A percentile compares a stretch with the other conserved stretches of the same genome.
Evolutionary conservation across 2,888 invertebrate genomes (phyloP).

Genomic region (Acanthosepion pharaonis): DNA sequence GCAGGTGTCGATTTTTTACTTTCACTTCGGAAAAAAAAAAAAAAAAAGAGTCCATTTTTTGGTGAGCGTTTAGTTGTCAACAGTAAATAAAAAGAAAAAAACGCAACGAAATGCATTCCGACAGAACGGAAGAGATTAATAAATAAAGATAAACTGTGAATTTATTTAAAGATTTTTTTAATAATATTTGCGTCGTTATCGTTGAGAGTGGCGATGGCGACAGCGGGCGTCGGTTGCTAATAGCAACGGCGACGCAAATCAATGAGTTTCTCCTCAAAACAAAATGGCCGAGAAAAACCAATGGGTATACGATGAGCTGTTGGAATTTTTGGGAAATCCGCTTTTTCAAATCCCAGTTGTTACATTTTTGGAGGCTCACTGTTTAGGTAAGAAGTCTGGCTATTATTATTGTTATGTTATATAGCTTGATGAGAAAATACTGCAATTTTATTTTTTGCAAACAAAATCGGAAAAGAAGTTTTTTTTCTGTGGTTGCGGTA

Average conservation of each 20-base stretch:
- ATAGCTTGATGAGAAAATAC: background rate
- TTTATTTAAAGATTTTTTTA: background rate
- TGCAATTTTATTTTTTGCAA: background rate
- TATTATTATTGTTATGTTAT: background rate
- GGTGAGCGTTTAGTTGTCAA: too few species aligned
- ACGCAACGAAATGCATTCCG: too few species aligned
- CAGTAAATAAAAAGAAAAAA: too few species aligned
- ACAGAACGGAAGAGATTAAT: too few species aligned
- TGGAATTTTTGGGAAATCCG: constrained; percentile 92
- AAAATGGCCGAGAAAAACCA: constrained; percentile 63
- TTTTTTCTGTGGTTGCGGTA: too few species aligned
- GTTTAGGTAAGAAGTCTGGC: constrained; percentile 82
- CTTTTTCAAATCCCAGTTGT: constrained; percentile 93
- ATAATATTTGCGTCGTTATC: background rate
- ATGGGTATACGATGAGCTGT: constrained; percentile 88
- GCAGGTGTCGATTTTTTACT: too few species aligned
- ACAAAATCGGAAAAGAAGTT: background rate
- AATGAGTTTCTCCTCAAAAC: background rate
- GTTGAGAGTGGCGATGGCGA: background rate
- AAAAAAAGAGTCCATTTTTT: too few species aligned
- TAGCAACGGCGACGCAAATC: background rate
- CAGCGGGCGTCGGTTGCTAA: background rate
- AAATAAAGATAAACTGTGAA: background rate
- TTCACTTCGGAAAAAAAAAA: too few species aligned
- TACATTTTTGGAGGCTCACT: constrained; percentile 93